A percentile compares a stretch with the other conserved stretches of the same genome.
phyloP scores from a whole-genome alignment of 2,113 vertebrate genomes.

The Malurus melanocephalus region DNA sequence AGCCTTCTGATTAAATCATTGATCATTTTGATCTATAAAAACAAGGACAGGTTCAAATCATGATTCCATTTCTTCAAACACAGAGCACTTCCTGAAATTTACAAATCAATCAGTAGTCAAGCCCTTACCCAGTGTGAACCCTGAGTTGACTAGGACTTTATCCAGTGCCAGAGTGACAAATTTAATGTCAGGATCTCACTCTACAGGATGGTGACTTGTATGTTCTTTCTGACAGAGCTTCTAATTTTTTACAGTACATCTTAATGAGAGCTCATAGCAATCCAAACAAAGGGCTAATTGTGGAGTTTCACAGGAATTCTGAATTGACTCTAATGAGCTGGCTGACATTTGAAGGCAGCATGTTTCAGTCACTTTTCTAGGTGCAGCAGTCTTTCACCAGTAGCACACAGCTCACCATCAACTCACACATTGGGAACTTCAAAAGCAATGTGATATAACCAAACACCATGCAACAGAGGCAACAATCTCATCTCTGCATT shows the following conservation, averaged over 20 bases:
- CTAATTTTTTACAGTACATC: background rate
- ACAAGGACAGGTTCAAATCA: background rate
- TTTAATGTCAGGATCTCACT: background rate
- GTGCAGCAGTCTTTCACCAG: background rate
- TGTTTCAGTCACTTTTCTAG: background rate
- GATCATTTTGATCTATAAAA: background rate
- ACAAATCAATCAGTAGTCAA: background rate
- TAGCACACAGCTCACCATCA: background rate
- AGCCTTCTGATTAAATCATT: background rate
- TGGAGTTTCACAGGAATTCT: background rate
- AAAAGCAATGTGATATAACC: background rate
- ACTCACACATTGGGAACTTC: background rate
- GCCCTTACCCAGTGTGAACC: background rate
- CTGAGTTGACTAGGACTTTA: background rate
- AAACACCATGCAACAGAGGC: background rate
- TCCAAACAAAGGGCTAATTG: background rate
- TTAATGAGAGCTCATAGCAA: background rate
- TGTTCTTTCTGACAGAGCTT: background rate
- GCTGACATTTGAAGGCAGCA: background rate
- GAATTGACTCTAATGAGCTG: background rate
- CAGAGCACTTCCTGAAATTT: background rate
- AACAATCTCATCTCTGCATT: background rate
- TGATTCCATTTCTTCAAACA: background rate
- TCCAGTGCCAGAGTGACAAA: background rate
- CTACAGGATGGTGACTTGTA: background rate